phyloP scores from a whole-genome alignment of 2,113 vertebrate genomes.

The Bolborhynchus lineola region DNA sequence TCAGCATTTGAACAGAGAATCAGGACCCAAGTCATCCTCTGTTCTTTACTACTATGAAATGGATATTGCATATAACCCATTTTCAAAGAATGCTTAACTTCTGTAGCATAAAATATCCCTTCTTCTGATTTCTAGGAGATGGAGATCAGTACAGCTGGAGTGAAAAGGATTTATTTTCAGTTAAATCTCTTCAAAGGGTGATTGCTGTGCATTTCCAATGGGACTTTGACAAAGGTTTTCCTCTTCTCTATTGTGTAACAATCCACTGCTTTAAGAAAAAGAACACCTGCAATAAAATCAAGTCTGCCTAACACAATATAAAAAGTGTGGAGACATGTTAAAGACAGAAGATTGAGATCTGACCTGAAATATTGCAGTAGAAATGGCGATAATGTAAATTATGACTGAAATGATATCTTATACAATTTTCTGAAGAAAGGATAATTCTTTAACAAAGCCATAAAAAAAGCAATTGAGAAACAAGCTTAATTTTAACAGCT shows the following conservation, averaged over 20 bases:
- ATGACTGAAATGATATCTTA: conserved; percentile 22
- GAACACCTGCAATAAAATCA: conserved; percentile 23
- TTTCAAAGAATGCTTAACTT: conserved; percentile 34
- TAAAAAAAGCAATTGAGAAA: conserved; percentile 21
- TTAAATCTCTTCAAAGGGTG: conserved; percentile 27
- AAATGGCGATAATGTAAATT: background rate
- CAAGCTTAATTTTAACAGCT: background rate
- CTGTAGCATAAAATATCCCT: conserved; percentile 5
- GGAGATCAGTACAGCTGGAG: background rate
- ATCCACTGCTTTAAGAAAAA: background rate
- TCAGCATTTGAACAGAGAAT: background rate
- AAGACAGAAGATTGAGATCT: conserved; percentile 23
- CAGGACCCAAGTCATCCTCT: background rate
- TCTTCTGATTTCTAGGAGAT: background rate
- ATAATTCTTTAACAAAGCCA: conserved; percentile 35
- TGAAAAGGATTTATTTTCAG: conserved; percentile 33
- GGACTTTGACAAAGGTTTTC: conserved; percentile 16
- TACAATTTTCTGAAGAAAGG: background rate
- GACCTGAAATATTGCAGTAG: conserved; percentile 21
- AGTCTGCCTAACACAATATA: background rate
- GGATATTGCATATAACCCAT: conserved; percentile 4
- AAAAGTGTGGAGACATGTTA: conserved; percentile 13
- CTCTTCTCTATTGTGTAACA: background rate
- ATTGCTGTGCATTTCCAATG: background rate
- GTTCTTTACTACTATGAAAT: background rate